Conservation (phyloP, 2,797 vertebrate genomes). For the Gorsachius magnificus region DNA sequence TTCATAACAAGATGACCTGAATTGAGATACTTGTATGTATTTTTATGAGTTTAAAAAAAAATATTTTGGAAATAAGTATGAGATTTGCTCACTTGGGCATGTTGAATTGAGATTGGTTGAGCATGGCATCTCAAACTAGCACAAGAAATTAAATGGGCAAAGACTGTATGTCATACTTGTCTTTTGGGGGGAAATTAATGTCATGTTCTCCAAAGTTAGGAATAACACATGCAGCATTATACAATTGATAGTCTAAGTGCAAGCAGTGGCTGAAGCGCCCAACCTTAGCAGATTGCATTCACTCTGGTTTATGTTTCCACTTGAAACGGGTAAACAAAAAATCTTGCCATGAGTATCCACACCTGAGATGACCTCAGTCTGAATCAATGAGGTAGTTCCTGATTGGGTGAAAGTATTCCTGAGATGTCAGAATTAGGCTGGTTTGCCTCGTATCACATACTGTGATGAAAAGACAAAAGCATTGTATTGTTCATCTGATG, state of each 20-base stretch:
- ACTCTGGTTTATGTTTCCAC: not conserved
- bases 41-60: not conserved
- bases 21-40: not conserved
- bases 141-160: not conserved
- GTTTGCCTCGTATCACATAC: not conserved
- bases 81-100: not conserved
- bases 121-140: not conserved
- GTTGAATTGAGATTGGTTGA: not conserved
- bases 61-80: not conserved
- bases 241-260: not conserved
- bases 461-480: not conserved
- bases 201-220: not conserved
- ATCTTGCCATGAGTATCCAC: not conserved
- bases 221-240: accelerated
- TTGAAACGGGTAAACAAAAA: not conserved
- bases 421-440: not conserved
- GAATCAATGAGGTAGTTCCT: not conserved
- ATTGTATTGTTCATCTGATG: not conserved
- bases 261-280: not conserved
- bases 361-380: not conserved
- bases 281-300: not conserved
- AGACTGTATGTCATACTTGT: not conserved
- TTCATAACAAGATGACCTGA: not conserved
- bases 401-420: not conserved
- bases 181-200: not conserved